A percentile compares a stretch with the other conserved stretches of the same genome.
Conservation (phyloP, 2,113 vertebrate genomes). For the Chitala chitala region DNA sequence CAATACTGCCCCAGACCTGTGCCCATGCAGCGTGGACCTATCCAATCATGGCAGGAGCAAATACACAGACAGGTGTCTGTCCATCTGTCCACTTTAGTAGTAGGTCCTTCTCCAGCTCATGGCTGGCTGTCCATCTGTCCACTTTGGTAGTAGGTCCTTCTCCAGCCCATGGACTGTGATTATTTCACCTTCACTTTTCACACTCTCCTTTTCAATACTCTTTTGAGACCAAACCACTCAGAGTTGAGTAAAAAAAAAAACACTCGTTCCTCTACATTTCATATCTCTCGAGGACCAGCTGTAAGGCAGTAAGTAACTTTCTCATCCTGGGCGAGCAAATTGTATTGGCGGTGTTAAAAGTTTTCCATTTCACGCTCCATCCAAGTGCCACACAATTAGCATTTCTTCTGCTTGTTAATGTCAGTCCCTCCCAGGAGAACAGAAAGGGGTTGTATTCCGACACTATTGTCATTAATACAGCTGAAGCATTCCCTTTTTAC, state of each 20-base stretch:
- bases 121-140: neutral
- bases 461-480: neutral
- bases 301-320: constrained; percentile 37
- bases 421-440: constrained; percentile 1
- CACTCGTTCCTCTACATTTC: constrained; percentile 33
- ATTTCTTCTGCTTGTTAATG: constrained; percentile 34
- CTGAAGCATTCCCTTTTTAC: neutral
- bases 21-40: neutral
- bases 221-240: constrained; percentile 28
- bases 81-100: neutral
- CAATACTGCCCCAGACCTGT: neutral
- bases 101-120: neutral
- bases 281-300: constrained; percentile 14
- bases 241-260: constrained; percentile 33
- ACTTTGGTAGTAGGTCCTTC: neutral
- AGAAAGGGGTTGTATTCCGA: constrained; percentile 23
- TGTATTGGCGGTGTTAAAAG: constrained; percentile 43
- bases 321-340: constrained; percentile 46
- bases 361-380: constrained; percentile 47
- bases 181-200: constrained; percentile 1
- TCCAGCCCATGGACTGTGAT: too few species aligned
- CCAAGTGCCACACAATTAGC: constrained; percentile 45
- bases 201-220: constrained; percentile 28
- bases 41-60: neutral
- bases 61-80: too few species aligned